Evolutionary conservation across 2,113 vertebrate species (phyloP).

Genomic region (Microcebus murinus): DNA sequence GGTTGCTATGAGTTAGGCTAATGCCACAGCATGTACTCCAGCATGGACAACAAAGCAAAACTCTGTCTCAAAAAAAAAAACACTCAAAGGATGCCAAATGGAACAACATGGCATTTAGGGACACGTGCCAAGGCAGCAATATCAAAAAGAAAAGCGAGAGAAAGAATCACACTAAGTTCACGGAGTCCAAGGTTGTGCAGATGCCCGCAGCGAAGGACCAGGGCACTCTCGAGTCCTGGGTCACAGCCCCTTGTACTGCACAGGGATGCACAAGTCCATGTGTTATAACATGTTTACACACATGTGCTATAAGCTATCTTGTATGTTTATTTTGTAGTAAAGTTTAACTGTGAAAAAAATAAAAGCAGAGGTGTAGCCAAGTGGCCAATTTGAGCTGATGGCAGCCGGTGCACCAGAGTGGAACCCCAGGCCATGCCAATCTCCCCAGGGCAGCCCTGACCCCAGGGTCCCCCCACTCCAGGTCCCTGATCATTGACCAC

Average conservation of each 20-base stretch:
- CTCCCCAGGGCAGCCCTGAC: no score
- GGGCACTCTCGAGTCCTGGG: background rate
- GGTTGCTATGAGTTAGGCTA: no score
- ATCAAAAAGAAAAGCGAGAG: background rate
- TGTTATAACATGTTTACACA: background rate
- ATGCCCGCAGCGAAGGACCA: background rate
- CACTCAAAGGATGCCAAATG: background rate
- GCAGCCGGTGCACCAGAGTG: background rate
- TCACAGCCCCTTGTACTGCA: background rate
- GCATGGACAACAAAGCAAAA: no score
- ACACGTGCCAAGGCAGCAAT: accelerated
- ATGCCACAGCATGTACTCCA: no score
- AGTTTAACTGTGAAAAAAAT: background rate
- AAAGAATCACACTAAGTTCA: background rate
- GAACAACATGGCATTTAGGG: accelerated
- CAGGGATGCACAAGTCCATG: accelerated
- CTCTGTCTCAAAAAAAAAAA: no score
- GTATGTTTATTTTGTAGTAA: no score
- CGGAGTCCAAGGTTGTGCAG: background rate
- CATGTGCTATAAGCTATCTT: background rate
- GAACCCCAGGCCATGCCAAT: background rate
- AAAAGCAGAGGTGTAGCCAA: background rate
- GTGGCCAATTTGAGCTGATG: background rate
- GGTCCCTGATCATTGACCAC: background rate
- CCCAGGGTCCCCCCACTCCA: background rate